phyloP scores from a whole-genome alignment of 2,113 vertebrate genomes.

The Ahaetulla prasina region DNA sequence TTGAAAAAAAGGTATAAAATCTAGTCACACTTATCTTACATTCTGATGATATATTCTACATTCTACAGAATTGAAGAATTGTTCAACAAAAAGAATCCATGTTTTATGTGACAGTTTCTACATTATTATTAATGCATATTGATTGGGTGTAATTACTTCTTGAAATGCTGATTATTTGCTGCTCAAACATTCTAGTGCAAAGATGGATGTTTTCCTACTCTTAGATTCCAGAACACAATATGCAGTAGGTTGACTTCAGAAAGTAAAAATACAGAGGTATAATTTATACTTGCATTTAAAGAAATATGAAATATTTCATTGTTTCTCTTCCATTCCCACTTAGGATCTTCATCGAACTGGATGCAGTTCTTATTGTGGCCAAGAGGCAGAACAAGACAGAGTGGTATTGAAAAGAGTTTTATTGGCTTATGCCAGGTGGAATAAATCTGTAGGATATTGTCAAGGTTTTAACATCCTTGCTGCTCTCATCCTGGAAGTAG shows the following conservation, averaged over 20 bases:
- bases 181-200: neutral
- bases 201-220: neutral
- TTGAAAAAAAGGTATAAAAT: neutral
- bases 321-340: neutral
- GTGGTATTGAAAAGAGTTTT: constrained; percentile 84
- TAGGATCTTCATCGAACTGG: constrained; percentile 86
- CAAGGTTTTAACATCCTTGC: constrained; percentile 90
- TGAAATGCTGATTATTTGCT: neutral
- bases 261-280: neutral
- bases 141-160: neutral
- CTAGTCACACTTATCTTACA: neutral
- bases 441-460: constrained; percentile 86
- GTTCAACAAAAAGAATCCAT: neutral
- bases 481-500: constrained; percentile 84
- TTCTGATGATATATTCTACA: neutral
- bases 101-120: neutral
- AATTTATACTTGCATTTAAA: neutral
- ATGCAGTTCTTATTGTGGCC: constrained; percentile 87
- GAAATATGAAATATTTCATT: neutral
- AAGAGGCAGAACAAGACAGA: constrained; percentile 86
- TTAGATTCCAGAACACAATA: neutral
- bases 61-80: neutral
- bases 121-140: neutral
- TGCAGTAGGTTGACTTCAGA: neutral
- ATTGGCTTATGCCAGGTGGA: constrained; percentile 85